Percentiles rank a stretch among this genome's conserved stretches.
Conservation (phyloP, 1,140 invertebrate genomes). For the Megalopta genalis region DNA sequence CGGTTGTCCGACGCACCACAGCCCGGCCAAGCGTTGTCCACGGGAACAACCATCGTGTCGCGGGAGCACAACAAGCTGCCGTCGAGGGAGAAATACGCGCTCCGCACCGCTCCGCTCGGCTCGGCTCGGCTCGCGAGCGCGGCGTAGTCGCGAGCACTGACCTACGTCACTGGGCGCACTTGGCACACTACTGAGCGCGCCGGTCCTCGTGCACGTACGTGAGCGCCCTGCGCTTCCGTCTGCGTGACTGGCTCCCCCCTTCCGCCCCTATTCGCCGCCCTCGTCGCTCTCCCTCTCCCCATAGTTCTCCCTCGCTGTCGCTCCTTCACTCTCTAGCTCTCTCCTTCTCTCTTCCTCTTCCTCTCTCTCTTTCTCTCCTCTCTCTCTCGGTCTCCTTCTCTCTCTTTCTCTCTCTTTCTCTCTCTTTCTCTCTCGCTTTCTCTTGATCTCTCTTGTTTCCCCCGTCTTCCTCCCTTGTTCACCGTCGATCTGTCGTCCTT, state of each 20-base stretch:
- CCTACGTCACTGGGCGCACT: conserved; percentile 69
- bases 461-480: too few relatives aligned
- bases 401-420: too few relatives aligned
- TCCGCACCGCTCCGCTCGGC: not conserved
- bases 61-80: too few relatives aligned
- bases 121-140: conserved; percentile 36
- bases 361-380: too few relatives aligned
- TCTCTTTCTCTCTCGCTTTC: not conserved
- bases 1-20: not conserved
- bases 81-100: not conserved
- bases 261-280: not conserved
- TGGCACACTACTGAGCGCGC: conserved; percentile 54
- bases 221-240: not conserved
- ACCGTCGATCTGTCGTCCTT: not conserved
- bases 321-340: not conserved
- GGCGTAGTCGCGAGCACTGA: conserved; percentile 66
- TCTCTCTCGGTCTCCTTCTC: not conserved
- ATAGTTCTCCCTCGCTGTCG: not conserved
- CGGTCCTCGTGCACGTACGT: conserved; percentile 41
- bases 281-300: too few relatives aligned
- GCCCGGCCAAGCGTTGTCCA: not conserved
- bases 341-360: too few relatives aligned
- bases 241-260: not conserved
- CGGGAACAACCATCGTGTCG: conserved; percentile 15
- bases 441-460: too few relatives aligned